Base-by-base conservation (phyloP, 2,888 invertebrate species). In the Tridacna crocea region DNA sequence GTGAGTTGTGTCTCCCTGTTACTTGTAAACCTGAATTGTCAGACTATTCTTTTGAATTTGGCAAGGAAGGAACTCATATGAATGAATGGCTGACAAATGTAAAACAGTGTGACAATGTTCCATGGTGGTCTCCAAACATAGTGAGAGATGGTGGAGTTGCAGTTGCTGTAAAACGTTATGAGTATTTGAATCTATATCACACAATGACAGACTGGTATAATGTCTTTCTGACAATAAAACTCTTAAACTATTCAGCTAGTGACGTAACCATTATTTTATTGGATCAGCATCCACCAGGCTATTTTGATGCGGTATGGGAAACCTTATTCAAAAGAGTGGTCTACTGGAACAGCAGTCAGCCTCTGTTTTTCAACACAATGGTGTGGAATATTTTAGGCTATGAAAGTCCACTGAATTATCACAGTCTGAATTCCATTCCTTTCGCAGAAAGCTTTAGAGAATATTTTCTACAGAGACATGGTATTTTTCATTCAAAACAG, bases 371-470 rank as follows among this genome's bases (percentile, higher is more conserved):
- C 68, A 76, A 82, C 17, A 83, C 90, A 26, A 65, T 94, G 26
- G 90, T 90, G 12, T 94, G 94, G 94, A 89, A 86, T n/a, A 88
- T 91, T 22, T 75, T 91, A 55, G 93, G 94, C 4, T 94, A 94
- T 84, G 90, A 93, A 82, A 93, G 93, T 73, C 92, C 91, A 0
- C 77, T 94, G 24, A 90, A 92, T 81, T 85, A 89, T 24, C 92
- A 92, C 75, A 85, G 88, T n/a, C 46, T 88, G 17, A 60, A 76
- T 6, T 46, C 68, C 24, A 79, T 93, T 15, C 92, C 94, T 3
- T 90, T 90, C 75, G 48, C 92, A 19, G 88, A 91, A 24, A 91
- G 92, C 60, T 94, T 94, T 82, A 84, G 91, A 27, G 65, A 89
- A n/a, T 94, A 93, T 84, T 92, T 94, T 75, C 82, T 93, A 13